These are phyloP conservation scores for Tipula vernalis DNA, from an alignment of 2,888 invertebrate genomes.

Conservation along the genomic window DNA sequence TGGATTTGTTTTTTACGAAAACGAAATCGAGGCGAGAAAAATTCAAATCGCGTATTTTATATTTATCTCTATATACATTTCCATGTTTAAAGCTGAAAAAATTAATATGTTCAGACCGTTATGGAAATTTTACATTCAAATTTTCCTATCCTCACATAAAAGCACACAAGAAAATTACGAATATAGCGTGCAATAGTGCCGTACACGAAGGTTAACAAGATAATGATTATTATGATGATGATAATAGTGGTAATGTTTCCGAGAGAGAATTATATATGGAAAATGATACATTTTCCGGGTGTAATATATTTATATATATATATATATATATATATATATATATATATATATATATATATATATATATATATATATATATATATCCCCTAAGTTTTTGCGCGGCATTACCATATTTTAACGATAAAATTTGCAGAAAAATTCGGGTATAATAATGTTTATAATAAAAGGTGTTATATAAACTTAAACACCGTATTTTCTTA, in stretches of 20 bases:
- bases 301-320: neutral
- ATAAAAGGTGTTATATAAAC: neutral
- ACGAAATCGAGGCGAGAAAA: neutral
- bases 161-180: neutral
- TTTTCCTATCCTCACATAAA: neutral
- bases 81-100: neutral
- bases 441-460: neutral
- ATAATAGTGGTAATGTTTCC: neutral
- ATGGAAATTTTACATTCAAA: neutral
- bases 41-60: neutral
- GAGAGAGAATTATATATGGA: neutral
- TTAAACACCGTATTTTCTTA: neutral
- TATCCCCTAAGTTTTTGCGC: neutral
- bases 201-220: neutral
- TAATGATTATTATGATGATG: conserved; percentile 4
- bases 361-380: neutral
- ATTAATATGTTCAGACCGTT: neutral
- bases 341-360: no score
- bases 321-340: no score
- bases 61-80: neutral
- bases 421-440: neutral
- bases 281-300: neutral
- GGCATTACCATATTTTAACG: neutral
- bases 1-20: neutral
- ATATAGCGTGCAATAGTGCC: neutral